Evolutionary conservation across 2,797 vertebrate species (phyloP).

Genomic region (Rhinophrynus dorsalis): DNA sequence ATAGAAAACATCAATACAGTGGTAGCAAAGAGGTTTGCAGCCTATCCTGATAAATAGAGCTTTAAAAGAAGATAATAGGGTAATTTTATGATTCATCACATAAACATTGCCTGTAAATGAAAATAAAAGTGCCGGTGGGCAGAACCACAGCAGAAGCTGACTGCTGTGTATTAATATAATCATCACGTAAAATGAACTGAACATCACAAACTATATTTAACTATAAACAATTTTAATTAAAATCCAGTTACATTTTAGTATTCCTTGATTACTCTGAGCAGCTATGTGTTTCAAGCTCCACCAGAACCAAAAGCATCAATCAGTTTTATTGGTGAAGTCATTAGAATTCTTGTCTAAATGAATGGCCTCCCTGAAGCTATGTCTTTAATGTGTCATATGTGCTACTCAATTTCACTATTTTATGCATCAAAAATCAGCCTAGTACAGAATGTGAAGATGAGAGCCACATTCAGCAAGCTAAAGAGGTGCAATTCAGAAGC

Average conservation of each 20-base stretch:
- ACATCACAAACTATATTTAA: conserved; percentile 12
- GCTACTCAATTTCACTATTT: background rate
- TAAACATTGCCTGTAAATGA: background rate
- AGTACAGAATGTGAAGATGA: background rate
- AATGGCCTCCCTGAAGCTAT: conserved; percentile 21
- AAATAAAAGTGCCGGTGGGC: background rate
- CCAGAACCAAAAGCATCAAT: conserved; percentile 1
- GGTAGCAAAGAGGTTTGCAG: no score
- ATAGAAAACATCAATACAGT: no score
- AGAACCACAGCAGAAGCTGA: background rate
- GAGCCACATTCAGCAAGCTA: no score
- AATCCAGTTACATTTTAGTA: background rate
- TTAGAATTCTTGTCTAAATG: conserved; percentile 17
- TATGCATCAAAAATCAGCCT: background rate
- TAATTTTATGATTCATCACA: background rate
- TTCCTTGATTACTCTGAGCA: conserved; percentile 8
- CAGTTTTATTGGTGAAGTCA: conserved; percentile 14
- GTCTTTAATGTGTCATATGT: conserved; percentile 10
- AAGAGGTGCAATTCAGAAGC: no score
- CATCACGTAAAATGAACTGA: background rate
- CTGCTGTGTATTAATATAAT: background rate
- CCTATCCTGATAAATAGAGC: no score
- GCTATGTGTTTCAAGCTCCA: background rate
- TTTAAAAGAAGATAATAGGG: background rate
- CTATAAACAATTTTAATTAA: conserved; percentile 3